Evolutionary conservation across 2,888 invertebrate species (phyloP).

Genomic region (Muscina levida): DNA sequence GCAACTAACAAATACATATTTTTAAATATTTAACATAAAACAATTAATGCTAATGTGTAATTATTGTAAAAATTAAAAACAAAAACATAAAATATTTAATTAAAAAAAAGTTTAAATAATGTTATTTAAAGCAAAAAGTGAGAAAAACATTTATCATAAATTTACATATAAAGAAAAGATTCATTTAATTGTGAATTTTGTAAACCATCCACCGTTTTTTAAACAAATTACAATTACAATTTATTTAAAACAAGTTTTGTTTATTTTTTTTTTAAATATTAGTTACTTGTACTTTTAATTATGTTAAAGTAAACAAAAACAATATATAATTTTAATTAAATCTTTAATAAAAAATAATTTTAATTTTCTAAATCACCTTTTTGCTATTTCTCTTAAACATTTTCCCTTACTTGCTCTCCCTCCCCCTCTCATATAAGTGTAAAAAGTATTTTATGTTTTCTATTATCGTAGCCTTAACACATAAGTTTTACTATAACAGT

Average conservation of each 20-base stretch:
- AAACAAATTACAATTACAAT: slow-evolving; percentile 64
- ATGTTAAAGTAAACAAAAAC: slow-evolving; percentile 9
- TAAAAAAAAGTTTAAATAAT: too few relatives aligned
- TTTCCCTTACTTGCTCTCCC: background rate
- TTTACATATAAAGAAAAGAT: slow-evolving; percentile 68
- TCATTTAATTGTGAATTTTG: slow-evolving; percentile 71
- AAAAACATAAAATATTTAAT: slow-evolving; percentile 60
- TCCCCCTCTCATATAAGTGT: slow-evolving; percentile 35
- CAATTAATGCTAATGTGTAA: slow-evolving; percentile 50
- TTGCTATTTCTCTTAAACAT: too few relatives aligned
- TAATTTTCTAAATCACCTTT: slow-evolving; percentile 8
- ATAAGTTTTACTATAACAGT: slow-evolving; percentile 4
- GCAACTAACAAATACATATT: slow-evolving; percentile 15
- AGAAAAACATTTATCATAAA: slow-evolving; percentile 55
- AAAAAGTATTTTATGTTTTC: slow-evolving; percentile 53
- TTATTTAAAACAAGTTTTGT: slow-evolving; percentile 46
- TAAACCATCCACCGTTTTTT: slow-evolving; percentile 78
- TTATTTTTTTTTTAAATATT: slow-evolving; percentile 46
- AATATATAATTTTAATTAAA: slow-evolving; percentile 7
- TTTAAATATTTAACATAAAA: slow-evolving; percentile 41
- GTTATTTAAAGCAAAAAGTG: too few relatives aligned
- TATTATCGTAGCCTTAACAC: background rate
- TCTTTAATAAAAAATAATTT: slow-evolving; percentile 22
- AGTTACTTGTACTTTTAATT: slow-evolving; percentile 35
- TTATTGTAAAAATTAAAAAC: slow-evolving; percentile 59